Conservation (phyloP, 2,888 invertebrate species). For the Polyploca ridens region DNA sequence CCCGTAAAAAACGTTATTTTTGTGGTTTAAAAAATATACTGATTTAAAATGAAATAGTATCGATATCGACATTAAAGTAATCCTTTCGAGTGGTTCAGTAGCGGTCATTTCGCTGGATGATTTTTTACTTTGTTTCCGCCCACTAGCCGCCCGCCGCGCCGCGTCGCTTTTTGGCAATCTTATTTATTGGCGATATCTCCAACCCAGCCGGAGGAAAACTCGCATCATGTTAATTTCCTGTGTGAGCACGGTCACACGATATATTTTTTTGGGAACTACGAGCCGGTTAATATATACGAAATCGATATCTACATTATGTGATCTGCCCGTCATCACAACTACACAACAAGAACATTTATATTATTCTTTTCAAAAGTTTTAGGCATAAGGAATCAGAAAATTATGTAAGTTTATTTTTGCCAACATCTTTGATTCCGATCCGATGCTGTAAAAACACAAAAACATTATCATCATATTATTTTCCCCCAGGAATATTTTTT, state of each 20-base stretch:
- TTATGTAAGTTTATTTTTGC: background rate
- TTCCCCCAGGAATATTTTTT: too few species aligned
- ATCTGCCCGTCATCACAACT: background rate
- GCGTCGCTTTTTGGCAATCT: constrained; percentile 74
- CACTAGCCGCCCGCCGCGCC: constrained; percentile 41
- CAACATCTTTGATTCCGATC: too few species aligned
- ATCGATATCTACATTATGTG: constrained; percentile 4
- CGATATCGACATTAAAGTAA: constrained; percentile 31
- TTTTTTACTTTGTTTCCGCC: constrained; percentile 72
- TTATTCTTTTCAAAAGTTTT: background rate
- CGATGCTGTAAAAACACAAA: too few species aligned
- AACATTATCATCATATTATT: too few species aligned
- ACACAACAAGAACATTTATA: background rate
- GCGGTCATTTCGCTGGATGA: constrained; percentile 49
- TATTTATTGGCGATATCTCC: constrained; percentile 73
- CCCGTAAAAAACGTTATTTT: too few species aligned
- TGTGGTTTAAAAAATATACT: background rate
- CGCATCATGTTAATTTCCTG: constrained; percentile 81
- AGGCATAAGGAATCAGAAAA: background rate
- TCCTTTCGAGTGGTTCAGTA: constrained; percentile 3
- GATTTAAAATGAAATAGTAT: background rate
- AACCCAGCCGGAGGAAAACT: constrained; percentile 67
- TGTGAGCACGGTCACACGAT: constrained; percentile 46
- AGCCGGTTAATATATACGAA: constrained; percentile 27
- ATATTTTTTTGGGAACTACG: constrained; percentile 39